Conservation (phyloP, 37 sponge, comb jelly and placozoan species). For the Oscarella lobularis region DNA sequence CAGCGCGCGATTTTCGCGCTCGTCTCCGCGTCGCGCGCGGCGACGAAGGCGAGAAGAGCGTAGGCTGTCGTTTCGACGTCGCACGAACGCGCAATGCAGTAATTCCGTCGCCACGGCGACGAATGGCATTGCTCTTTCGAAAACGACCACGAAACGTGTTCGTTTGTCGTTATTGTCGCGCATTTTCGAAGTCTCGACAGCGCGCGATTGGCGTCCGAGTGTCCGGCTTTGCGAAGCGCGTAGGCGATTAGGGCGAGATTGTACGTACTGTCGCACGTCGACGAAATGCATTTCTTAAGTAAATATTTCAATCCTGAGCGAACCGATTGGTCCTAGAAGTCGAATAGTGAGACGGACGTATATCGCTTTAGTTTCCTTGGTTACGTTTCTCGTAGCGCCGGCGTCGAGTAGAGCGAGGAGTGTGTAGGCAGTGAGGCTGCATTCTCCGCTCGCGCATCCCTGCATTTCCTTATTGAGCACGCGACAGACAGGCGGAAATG, state of each 20-base stretch:
- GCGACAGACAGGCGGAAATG: not conserved
- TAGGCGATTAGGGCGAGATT: not conserved
- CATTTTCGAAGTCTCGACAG: not conserved
- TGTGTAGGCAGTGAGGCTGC: not conserved
- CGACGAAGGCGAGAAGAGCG: constrained; percentile 1
- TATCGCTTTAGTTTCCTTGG: no score
- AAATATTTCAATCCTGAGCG: not conserved
- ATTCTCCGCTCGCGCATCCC: not conserved
- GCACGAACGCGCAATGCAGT: not conserved
- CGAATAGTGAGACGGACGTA: no score
- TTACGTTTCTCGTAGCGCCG: not conserved
- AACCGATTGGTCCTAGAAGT: not conserved
- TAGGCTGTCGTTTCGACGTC: constrained; percentile 10
- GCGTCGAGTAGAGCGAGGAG: not conserved
- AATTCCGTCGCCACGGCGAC: not conserved
- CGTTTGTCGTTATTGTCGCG: not conserved
- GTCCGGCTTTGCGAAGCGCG: not conserved
- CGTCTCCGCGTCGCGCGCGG: not conserved
- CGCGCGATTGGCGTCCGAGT: not conserved
- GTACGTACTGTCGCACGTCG: not conserved
- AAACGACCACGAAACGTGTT: not conserved
- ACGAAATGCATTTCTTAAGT: not conserved
- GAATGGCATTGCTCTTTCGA: not conserved
- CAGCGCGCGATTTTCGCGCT: not conserved
- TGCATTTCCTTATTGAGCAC: not conserved